phyloP scores from a whole-genome alignment of 2,888 invertebrate species.

The Heliconius erato region DNA sequence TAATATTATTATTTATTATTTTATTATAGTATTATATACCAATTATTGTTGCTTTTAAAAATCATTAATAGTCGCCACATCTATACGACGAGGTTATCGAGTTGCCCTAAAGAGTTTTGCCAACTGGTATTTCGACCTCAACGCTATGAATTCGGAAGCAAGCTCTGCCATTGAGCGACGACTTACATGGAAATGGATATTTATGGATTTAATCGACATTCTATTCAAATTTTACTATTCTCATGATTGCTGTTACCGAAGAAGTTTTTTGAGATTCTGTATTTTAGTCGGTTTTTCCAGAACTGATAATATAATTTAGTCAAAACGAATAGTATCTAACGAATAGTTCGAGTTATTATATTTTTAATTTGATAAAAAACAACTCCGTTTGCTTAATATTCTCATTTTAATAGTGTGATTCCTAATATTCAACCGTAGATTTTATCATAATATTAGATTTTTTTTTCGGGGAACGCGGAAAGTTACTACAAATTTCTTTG shows the following conservation, averaged over 20 bases:
- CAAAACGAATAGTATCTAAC: background rate
- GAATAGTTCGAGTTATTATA: background rate
- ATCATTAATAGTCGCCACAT: slow-evolving; percentile 1
- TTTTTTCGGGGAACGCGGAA: background rate
- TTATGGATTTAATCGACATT: slow-evolving; percentile 39
- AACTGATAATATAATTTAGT: background rate
- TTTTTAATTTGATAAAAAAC: background rate
- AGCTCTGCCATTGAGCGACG: slow-evolving; percentile 47
- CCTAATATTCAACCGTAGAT: background rate
- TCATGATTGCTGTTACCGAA: background rate
- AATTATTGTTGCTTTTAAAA: too few species aligned
- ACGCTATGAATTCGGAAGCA: slow-evolving; percentile 54
- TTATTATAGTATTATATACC: background rate
- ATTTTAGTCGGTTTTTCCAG: background rate
- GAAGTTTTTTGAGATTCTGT: background rate
- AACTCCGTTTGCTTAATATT: background rate
- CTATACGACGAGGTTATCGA: slow-evolving; percentile 43
- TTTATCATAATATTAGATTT: background rate
- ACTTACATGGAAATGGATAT: slow-evolving; percentile 44
- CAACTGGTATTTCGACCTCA: slow-evolving; percentile 45
- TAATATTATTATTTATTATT: background rate
- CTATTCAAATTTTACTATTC: slow-evolving; percentile 22
- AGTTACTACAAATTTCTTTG: background rate
- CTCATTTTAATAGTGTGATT: background rate
- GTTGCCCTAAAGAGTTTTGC: slow-evolving; percentile 52